Evolutionary conservation across 2,888 invertebrate species (phyloP), one percentile per base, ranked within the genome.

Genomic region (Spodoptera littoralis): DNA sequence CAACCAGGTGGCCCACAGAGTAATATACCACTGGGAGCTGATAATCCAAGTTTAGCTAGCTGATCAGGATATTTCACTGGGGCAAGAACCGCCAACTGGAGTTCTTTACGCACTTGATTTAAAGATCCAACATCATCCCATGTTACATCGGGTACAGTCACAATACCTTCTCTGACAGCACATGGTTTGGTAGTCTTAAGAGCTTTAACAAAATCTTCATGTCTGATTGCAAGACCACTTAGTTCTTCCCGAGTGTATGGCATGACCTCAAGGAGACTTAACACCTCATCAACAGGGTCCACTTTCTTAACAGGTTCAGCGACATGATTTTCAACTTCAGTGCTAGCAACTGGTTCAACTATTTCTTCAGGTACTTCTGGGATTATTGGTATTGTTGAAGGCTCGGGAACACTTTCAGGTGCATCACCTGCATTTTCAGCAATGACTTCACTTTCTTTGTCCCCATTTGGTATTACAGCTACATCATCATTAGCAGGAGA

Each of bases 41-140:
- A 95, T 59, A 99, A 90, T 0, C 98, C 98, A 54, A 99, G 95
- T 51, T 96, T 95, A 61, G 96, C 96, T 83, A 98, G 96, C 77
- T 97, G 96, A 70, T 98, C 97, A 0, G 98, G 96, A 91, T 98
- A 97, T 83, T 97, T 97, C 0, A 99, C 98, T 30, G 99, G 99
- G 18, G 98, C 98, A 90, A 99, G 92, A 73, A 99, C 98, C 49
- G 98, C 97, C 90, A 98, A 95, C 88, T 98, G 97, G 43, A 99
- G 93, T 84, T 99, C 98, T 84, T 98, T 97, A 58, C 99, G 95
- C 49, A 99, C 97, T 85, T 97, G 96, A 55, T 96, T 95, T 55
- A 99, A 90, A 0, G 99, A 99, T 0, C 99, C 99, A 75, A 99
- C 96, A 93, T 99, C 99, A 45, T 98, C 96, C 99, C 99, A 99